These are phyloP conservation scores for Phaonia tiefii DNA, from an alignment of 2,888 invertebrate genomes.

Conservation along the genomic window DNA sequence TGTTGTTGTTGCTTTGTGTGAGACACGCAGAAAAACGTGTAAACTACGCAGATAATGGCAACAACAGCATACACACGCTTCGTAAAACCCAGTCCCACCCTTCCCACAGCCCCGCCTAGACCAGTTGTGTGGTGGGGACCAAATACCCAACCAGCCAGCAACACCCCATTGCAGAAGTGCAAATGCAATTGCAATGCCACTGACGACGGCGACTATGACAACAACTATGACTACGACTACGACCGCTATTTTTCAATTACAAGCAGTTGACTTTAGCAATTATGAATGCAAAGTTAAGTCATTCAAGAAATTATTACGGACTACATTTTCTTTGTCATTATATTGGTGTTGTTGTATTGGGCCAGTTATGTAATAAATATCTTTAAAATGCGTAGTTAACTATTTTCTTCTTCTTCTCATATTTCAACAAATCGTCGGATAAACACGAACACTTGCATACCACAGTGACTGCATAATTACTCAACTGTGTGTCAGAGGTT, in stretches of 20 bases:
- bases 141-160: slow-evolving; percentile 9
- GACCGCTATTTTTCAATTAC: slow-evolving; percentile 42
- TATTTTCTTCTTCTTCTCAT: slow-evolving; percentile 7
- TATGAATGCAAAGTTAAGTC: slow-evolving; percentile 50
- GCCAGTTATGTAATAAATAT: slow-evolving; percentile 16
- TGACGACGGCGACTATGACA: background rate
- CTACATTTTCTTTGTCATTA: slow-evolving; percentile 29
- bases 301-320: slow-evolving; percentile 45
- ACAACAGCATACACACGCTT: background rate
- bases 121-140: too few species aligned
- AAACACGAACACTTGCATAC: too few species aligned
- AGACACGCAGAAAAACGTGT: slow-evolving; percentile 60
- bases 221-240: background rate
- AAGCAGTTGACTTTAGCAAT: slow-evolving; percentile 43
- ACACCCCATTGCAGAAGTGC: background rate
- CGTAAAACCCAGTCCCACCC: background rate
- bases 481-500: too few species aligned
- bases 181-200: background rate
- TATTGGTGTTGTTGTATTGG: slow-evolving; percentile 10
- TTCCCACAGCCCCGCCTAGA: background rate
- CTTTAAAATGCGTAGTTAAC: slow-evolving; percentile 9
- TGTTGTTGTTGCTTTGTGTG: slow-evolving; percentile 18
- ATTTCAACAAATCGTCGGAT: background rate
- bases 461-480: too few species aligned
- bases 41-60: slow-evolving; percentile 55